These are phyloP conservation scores for Platycheirus rosarum DNA, from an alignment of 2,888 invertebrate species.

Conservation along the genomic window DNA sequence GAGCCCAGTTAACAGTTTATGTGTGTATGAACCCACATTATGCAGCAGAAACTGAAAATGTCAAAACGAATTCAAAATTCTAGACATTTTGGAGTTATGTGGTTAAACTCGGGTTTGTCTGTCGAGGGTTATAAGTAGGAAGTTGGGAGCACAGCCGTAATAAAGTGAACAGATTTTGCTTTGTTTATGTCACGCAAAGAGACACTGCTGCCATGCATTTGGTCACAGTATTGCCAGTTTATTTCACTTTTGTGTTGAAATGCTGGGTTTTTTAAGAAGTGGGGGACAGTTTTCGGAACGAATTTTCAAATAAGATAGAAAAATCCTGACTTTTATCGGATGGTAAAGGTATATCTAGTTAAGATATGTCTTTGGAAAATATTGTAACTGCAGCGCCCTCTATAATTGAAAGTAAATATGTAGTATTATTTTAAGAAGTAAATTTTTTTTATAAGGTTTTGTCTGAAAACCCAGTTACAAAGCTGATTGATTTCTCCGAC, in stretches of 20 bases:
- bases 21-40: not conserved
- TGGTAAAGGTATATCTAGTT: no score
- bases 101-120: conserved; percentile 69
- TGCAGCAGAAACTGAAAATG: conserved; percentile 41
- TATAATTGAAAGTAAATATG: no score
- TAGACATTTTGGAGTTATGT: conserved; percentile 70
- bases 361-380: no score
- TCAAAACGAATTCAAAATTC: conserved; percentile 73
- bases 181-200: conserved; percentile 61
- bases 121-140: conserved; percentile 35
- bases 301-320: conserved; percentile 3
- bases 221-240: conserved; percentile 39
- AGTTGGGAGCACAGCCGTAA: conserved; percentile 25
- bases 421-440: no score
- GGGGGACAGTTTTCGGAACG: not conserved
- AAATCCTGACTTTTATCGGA: no score
- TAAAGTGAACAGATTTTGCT: conserved; percentile 62
- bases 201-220: conserved; percentile 40
- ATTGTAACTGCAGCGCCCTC: no score
- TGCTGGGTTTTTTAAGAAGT: not conserved
- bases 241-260: conserved; percentile 21
- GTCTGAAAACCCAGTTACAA: no score
- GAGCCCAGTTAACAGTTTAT: not conserved
- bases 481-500: no score
- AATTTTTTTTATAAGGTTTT: no score